Evolutionary conservation across 2,888 invertebrate genomes (phyloP).

Genomic region (Byasa hedistus): DNA sequence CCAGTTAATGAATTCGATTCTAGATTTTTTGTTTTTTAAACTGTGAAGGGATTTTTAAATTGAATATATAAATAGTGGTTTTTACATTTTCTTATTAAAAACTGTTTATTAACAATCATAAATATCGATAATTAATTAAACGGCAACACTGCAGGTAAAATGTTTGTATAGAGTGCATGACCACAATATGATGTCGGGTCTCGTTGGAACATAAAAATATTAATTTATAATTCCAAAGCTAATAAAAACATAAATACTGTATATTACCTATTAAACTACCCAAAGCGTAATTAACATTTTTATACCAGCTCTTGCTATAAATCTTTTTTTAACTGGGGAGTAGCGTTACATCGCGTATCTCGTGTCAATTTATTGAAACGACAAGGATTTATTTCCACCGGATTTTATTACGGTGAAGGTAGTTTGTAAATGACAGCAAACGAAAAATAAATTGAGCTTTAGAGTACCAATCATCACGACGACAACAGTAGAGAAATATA

Average conservation of each 20-base stretch:
- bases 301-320: neutral
- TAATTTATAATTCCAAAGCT: no score
- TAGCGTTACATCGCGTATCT: neutral
- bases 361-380: neutral
- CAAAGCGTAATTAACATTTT: neutral
- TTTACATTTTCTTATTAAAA: neutral
- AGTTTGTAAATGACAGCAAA: neutral
- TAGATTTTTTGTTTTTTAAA: no score
- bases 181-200: neutral
- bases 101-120: neutral
- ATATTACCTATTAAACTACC: neutral
- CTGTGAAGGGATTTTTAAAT: no score
- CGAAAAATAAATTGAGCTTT: neutral
- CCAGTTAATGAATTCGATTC: no score
- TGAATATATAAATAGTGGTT: neutral
- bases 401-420: neutral
- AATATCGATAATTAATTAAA: slow-evolving; percentile 17
- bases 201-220: neutral
- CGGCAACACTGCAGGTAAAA: slow-evolving; percentile 5
- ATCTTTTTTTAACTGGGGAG: neutral
- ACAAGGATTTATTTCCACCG: neutral
- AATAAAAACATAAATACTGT: no score
- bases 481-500: neutral
- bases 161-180: neutral
- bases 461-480: neutral